phyloP scores from a whole-genome alignment of 2,113 vertebrate genomes.

The Onychostoma macrolepis region DNA sequence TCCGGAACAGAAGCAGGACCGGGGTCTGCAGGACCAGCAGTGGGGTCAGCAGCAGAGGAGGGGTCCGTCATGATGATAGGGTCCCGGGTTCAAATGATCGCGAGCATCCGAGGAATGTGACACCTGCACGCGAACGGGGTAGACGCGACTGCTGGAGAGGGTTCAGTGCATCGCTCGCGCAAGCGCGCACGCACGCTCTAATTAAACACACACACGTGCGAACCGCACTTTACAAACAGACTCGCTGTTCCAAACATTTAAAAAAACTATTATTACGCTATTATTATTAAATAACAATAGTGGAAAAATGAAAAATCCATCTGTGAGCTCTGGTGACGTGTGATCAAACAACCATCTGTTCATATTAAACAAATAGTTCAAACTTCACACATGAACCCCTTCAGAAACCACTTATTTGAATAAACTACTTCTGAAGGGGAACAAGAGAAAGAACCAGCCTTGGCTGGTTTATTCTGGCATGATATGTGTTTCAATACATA shows the following conservation, averaged over 20 bases:
- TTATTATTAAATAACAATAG: not conserved
- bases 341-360: not conserved
- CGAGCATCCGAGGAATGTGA: conserved; percentile 65
- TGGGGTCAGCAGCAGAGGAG: conserved; percentile 46
- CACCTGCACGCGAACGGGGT: conserved; percentile 69
- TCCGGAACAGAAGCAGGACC: conserved; percentile 63
- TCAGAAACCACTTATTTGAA: not conserved
- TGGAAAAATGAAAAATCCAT: not conserved
- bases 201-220: conserved; percentile 32
- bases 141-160: conserved; percentile 24
- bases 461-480: not conserved
- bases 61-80: conserved; percentile 71
- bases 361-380: not conserved
- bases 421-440: not conserved
- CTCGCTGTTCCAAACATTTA: not conserved
- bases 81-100: conserved; percentile 53
- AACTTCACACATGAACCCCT: not conserved
- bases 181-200: conserved; percentile 39
- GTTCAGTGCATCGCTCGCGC: conserved; percentile 36
- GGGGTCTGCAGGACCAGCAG: conserved; percentile 61
- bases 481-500: too few species aligned
- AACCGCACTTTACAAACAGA: not conserved
- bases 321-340: not conserved
- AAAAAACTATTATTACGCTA: not conserved
- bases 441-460: not conserved